Percentiles rank a stretch among this genome's conserved stretches.
phyloP scores from a whole-genome alignment of 30 jellyfish, hydroid and myxozoan species.

The Pseudorhiza aurosa region DNA sequence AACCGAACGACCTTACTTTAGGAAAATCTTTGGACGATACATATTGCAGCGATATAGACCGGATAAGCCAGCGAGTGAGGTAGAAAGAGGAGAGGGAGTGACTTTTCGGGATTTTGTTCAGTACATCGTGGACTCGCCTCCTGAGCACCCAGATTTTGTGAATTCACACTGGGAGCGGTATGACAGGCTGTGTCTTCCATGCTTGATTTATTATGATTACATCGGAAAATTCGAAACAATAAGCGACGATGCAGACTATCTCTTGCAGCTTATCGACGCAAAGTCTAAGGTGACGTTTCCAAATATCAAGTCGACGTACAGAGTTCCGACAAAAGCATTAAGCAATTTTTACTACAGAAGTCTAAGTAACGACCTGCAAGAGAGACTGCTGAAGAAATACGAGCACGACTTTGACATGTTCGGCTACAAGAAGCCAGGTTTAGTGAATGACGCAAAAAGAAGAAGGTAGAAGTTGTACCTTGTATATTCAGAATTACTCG shows the following conservation, averaged over 20 bases:
- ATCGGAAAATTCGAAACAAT: conserved; percentile 94
- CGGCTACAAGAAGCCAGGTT: conserved; percentile 78
- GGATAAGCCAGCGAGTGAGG: conserved; percentile 31
- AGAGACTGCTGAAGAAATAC: conserved; percentile 57
- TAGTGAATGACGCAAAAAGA: conserved; percentile 5
- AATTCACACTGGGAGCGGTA: conserved; percentile 96
- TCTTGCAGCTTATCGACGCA: conserved; percentile 83
- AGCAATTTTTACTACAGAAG: conserved; percentile 67
- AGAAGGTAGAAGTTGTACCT: background rate
- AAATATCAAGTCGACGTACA: conserved; percentile 52
- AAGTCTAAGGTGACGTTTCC: conserved; percentile 83
- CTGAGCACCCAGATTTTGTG: conserved; percentile 83
- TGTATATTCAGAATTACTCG: too few species aligned
- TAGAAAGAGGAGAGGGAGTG: conserved; percentile 70
- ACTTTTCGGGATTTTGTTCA: conserved; percentile 88
- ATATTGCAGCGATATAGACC: conserved; percentile 79
- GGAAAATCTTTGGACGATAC: conserved; percentile 72
- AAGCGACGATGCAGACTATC: conserved; percentile 85
- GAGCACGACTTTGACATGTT: conserved; percentile 85
- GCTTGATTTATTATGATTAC: conserved; percentile 90
- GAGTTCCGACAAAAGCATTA: conserved; percentile 73
- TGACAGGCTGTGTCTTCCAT: conserved; percentile 94
- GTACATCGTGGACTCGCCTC: conserved; percentile 93
- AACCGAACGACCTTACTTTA: conserved; percentile 60
- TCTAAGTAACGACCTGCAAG: conserved; percentile 56